Percentiles rank a stretch among this genome's conserved stretches.
phyloP scores from a whole-genome alignment of 1,140 invertebrate species.

The Ips typographus region DNA sequence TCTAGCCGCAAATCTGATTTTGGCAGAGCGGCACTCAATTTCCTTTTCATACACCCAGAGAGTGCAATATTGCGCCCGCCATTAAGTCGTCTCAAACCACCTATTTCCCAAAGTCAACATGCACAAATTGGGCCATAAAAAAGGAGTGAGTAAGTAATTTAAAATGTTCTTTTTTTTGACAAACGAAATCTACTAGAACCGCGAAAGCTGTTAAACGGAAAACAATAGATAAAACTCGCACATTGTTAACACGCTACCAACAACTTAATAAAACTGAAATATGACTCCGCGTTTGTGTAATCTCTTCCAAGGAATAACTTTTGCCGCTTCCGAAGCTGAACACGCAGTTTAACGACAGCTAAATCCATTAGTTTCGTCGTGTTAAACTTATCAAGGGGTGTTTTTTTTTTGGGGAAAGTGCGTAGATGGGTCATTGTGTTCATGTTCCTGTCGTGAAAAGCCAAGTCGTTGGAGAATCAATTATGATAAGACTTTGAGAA shows the following conservation, averaged over 20 bases:
- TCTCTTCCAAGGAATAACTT: background rate
- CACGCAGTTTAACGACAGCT: too few relatives aligned
- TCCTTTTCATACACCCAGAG: background rate
- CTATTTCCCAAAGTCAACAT: background rate
- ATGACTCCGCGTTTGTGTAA: background rate
- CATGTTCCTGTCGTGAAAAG: too few relatives aligned
- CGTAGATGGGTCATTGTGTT: too few relatives aligned
- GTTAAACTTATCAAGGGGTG: too few relatives aligned
- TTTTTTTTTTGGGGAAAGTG: too few relatives aligned
- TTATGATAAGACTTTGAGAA: too few relatives aligned
- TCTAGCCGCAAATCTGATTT: background rate
- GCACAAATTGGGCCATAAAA: background rate
- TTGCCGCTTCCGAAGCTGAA: too few relatives aligned
- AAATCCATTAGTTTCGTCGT: too few relatives aligned
- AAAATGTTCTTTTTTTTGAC: background rate
- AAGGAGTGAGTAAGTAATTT: background rate
- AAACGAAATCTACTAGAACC: background rate
- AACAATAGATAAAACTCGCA: constrained; percentile 1
- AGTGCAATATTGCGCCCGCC: constrained; percentile 1
- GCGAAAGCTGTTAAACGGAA: background rate
- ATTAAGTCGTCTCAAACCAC: background rate
- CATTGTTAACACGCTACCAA: constrained; percentile 4
- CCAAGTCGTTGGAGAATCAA: too few relatives aligned
- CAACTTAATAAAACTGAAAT: constrained; percentile 4
- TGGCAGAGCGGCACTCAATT: background rate